Evolutionary conservation across 2,113 vertebrate genomes (phyloP).

Genomic region (Eurystomus gularis): DNA sequence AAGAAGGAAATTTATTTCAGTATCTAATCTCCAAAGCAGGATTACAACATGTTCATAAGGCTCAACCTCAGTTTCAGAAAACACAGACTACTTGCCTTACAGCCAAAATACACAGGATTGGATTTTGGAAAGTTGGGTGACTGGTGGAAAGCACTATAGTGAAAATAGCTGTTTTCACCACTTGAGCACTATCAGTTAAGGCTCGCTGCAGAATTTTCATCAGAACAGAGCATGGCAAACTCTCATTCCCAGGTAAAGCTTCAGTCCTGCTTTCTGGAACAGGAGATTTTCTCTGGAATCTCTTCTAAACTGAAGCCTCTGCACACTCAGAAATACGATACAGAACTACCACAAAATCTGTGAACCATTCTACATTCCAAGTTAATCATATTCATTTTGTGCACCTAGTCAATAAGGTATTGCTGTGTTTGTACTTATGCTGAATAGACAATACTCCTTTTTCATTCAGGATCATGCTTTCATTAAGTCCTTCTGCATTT

Average conservation of each 20-base stretch:
- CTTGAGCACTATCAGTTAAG: not conserved
- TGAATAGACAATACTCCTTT: not conserved
- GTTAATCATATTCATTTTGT: not conserved
- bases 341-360: not conserved
- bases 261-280: not conserved
- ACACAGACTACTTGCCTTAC: not conserved
- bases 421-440: not conserved
- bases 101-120: not conserved
- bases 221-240: not conserved
- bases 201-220: not conserved
- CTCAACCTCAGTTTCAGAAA: not conserved
- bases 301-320: not conserved
- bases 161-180: not conserved
- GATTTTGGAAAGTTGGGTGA: not conserved
- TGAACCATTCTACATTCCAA: not conserved
- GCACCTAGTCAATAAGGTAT: not conserved
- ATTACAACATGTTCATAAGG: not conserved
- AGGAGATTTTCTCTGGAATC: not conserved
- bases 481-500: not conserved
- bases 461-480: not conserved
- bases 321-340: not conserved
- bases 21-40: not conserved
- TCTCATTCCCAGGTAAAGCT: not conserved
- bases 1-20: not conserved
- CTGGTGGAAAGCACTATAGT: not conserved